Conservation (phyloP, 2,113 vertebrate genomes). For the Chloropsis hardwickii region DNA sequence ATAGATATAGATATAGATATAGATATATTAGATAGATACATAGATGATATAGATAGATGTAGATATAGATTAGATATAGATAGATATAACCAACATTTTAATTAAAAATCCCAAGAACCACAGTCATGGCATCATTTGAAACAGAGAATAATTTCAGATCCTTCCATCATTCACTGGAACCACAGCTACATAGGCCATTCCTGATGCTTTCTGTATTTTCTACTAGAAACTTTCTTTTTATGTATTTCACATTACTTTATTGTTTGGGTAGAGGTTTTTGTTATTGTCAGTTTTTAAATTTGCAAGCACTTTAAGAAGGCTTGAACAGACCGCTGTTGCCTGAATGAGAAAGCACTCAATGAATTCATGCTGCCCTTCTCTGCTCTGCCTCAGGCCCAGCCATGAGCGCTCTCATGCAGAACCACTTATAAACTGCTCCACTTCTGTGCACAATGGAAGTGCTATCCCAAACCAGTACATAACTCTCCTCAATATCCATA, state of each 20-base stretch:
- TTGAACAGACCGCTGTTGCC: neutral
- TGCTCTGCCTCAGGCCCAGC: neutral
- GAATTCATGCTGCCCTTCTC: neutral
- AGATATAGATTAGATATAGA: neutral
- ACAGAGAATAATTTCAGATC: neutral
- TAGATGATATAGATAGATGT: neutral
- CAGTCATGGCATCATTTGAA: neutral
- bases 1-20: neutral
- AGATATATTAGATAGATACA: neutral
- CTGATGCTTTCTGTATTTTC: neutral
- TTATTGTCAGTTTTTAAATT: neutral
- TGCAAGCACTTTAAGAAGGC: neutral
- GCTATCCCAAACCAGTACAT: neutral
- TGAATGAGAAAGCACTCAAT: neutral
- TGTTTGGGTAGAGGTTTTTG: neutral
- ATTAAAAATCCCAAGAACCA: neutral
- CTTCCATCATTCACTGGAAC: neutral
- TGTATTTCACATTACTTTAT: neutral
- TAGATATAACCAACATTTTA: neutral
- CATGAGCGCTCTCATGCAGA: neutral
- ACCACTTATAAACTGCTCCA: neutral
- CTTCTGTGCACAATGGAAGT: neutral
- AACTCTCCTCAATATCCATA: neutral
- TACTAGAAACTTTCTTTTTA: neutral
- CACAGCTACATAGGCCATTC: neutral